A percentile compares a stretch with the other conserved stretches of the same genome.
phyloP scores from a whole-genome alignment of 2,888 invertebrate genomes.

The Zhuqinia jingwanae region DNA sequence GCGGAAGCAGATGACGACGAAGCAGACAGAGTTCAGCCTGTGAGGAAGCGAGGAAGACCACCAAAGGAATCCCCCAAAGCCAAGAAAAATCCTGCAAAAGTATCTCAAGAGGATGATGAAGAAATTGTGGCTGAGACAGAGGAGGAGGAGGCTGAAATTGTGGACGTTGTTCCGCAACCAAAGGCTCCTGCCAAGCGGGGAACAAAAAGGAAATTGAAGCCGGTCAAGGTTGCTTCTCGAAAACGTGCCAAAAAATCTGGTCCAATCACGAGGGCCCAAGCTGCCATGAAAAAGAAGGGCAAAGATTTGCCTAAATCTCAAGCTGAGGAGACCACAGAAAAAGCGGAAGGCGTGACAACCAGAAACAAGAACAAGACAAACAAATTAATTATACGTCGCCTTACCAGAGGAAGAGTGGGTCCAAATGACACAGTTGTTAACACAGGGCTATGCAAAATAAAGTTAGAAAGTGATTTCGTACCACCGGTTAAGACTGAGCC shows the following conservation, averaged over 20 bases:
- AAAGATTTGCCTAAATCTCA: slow-evolving; percentile 6
- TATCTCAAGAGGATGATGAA: neutral
- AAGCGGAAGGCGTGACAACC: neutral
- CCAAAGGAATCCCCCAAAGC: slow-evolving; percentile 39
- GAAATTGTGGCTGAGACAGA: neutral
- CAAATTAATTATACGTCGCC: slow-evolving; percentile 29
- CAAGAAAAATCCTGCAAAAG: slow-evolving; percentile 10
- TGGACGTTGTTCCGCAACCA: neutral
- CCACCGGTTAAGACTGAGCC: slow-evolving; percentile 51
- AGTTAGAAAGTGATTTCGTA: slow-evolving; percentile 58
- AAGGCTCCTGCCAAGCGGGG: slow-evolving; percentile 11
- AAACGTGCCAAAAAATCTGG: slow-evolving; percentile 68
- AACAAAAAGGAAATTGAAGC: slow-evolving; percentile 60
- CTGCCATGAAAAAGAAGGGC: slow-evolving; percentile 60
- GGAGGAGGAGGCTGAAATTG: slow-evolving; percentile 34
- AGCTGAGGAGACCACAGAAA: neutral
- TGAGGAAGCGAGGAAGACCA: slow-evolving; percentile 49
- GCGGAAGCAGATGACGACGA: neutral
- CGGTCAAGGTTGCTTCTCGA: slow-evolving; percentile 28
- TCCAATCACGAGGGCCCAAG: slow-evolving; percentile 70
- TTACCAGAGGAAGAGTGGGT: neutral
- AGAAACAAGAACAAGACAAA: slow-evolving; percentile 24
- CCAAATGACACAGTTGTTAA: slow-evolving; percentile 56
- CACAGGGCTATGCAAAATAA: slow-evolving; percentile 65
- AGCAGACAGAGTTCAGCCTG: neutral